Percentiles rank a stretch among this genome's conserved stretches.
These are phyloP conservation scores for Chydorus sphaericus DNA, from an alignment of 2,888 invertebrate species.

Conservation along the genomic window DNA sequence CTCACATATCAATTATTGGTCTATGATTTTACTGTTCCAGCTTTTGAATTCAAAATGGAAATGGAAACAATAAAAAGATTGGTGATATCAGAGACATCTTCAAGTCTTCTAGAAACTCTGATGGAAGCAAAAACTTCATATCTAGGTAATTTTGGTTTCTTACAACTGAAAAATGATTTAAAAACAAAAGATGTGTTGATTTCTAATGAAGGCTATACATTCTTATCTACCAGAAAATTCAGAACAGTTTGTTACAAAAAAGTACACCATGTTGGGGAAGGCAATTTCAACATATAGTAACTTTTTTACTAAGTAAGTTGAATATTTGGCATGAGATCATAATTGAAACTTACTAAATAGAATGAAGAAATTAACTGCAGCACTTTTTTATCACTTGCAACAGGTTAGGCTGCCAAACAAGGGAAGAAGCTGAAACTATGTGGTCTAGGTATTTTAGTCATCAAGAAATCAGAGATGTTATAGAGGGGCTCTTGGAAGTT, in stretches of 20 bases:
- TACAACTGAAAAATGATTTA: too few species aligned
- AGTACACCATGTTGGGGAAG: background rate
- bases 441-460: background rate
- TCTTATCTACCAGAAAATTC: background rate
- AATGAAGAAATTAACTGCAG: background rate
- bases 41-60: too few species aligned
- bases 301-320: background rate
- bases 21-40: too few species aligned
- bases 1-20: too few species aligned
- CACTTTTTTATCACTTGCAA: background rate
- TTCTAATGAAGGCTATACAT: background rate
- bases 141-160: too few species aligned
- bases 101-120: too few species aligned
- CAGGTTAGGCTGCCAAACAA: background rate
- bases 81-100: too few species aligned
- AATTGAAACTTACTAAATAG: background rate
- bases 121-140: too few species aligned
- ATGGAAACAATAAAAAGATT: too few species aligned
- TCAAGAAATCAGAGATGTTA: constrained; percentile 14
- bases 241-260: background rate
- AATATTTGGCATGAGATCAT: too few species aligned
- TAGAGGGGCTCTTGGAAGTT: constrained; percentile 16
- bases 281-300: background rate
- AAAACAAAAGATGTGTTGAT: too few species aligned
- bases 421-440: background rate